A percentile compares a stretch with the other conserved stretches of the same genome.
These are phyloP conservation scores for Drosophila sp. DNA, from an alignment of 1,140 invertebrate genomes.

Conservation along the genomic window DNA sequence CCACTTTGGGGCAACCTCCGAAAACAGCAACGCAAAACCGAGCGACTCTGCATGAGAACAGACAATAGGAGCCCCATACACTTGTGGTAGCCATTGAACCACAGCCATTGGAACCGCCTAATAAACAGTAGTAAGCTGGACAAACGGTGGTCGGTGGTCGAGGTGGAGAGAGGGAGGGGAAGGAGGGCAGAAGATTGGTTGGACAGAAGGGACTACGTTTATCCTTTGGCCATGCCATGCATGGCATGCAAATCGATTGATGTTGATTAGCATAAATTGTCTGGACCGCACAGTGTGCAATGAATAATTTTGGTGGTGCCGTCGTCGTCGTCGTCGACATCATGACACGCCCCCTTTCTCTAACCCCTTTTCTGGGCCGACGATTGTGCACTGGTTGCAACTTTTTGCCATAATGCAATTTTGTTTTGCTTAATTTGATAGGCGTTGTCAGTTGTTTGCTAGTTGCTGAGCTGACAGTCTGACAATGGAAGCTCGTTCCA, in stretches of 20 bases:
- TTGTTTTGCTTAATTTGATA: constrained; percentile 81
- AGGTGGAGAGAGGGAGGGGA: background rate
- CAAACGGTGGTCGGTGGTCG: background rate
- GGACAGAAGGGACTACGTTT: constrained; percentile 40
- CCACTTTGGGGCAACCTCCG: constrained; percentile 54
- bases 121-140: constrained; percentile 57
- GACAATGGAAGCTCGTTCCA: constrained; percentile 48
- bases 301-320: constrained; percentile 75
- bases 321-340: constrained; percentile 33
- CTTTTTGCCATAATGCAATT: constrained; percentile 75
- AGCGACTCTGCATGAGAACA: constrained; percentile 5
- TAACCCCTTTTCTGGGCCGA: background rate
- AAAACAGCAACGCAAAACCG: constrained; percentile 29
- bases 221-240: constrained; percentile 52
- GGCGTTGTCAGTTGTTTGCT: constrained; percentile 67
- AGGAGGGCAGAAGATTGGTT: background rate
- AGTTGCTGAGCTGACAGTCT: constrained; percentile 57
- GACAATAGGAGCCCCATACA: constrained; percentile 1
- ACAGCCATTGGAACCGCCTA: constrained; percentile 63
- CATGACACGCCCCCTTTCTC: constrained; percentile 41
- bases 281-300: constrained; percentile 79
- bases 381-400: constrained; percentile 47
- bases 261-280: constrained; percentile 83
- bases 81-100: constrained; percentile 49
- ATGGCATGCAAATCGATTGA: constrained; percentile 79